Base-by-base conservation (phyloP, 2,888 invertebrate species). In the Acholoe squamosa region DNA sequence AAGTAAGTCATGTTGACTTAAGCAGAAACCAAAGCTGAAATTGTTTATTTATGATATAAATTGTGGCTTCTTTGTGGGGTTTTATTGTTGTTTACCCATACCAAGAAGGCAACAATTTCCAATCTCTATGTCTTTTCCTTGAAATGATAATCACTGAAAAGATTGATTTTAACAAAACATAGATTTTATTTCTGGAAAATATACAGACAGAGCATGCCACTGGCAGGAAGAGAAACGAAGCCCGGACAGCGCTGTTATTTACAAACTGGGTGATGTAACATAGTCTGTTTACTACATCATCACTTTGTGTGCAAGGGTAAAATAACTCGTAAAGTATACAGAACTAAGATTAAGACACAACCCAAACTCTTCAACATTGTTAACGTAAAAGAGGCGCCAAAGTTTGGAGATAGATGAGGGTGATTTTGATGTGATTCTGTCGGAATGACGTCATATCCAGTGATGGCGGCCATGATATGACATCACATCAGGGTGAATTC, bases 151-250 rank as follows among this genome's bases (percentile, higher is more conserved):
- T 80, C 16, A 80, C n/a, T 16, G 33, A 33, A 33, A 80, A 80
- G 80, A 34, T 34, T 80, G 80, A 43, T 22, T 80, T 34, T 80
- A 80, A 80, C 43, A 80, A 80, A 80, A 80, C 80, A 80, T 80
- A 80, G 33, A 80, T n/a, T 80, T 80, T 80, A 80, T 80, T 80
- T 80, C 80, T 80, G 34, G 33, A 80, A 80, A 80, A 80, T 80
- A 80, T 80, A 80, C 43, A 80, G n/a, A n/a, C n/a, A 34, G 80
- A 80, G 33, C 33, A 19, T 80, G 80, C 10, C 34, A 43, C 80
- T 34, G 34, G 33, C 80, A 19, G 80, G 43, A 80, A 34, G 80
- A n/a, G n/a, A 80, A 80, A 80, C 33, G 19, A 34, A 80, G 80
- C 22, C 34, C 43, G 34, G 80, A 43, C 34, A 80, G 34, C 80